Evolutionary conservation across 1,140 invertebrate species (phyloP).

Genomic region (Drosophila malerkotliana): DNA sequence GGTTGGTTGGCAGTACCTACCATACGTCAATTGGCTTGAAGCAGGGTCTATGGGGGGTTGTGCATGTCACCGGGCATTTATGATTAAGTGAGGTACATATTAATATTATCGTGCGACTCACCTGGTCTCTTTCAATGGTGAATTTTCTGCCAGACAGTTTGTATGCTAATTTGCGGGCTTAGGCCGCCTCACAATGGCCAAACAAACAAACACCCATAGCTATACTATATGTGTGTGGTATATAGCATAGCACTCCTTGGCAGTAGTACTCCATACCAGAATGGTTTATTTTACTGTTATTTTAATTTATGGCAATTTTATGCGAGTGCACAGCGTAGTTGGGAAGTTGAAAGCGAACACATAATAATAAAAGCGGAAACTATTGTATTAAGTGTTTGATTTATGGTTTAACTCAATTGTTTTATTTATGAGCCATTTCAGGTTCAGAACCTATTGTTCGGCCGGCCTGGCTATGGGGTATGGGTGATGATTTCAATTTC

Average conservation of each 20-base stretch:
- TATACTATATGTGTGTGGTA: neutral
- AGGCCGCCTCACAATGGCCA: constrained; percentile 40
- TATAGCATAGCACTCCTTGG: constrained; percentile 22
- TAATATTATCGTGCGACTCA: constrained; percentile 75
- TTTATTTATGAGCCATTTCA: constrained; percentile 73
- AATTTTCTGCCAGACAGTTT: constrained; percentile 76
- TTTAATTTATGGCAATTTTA: constrained; percentile 81
- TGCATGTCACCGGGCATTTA: constrained; percentile 76
- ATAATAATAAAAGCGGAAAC: constrained; percentile 82
- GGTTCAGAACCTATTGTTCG: constrained; percentile 30
- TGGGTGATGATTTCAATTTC: constrained; percentile 31
- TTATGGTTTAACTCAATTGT: constrained; percentile 80
- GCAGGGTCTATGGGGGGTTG: constrained; percentile 16
- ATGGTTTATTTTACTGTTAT: constrained; percentile 78
- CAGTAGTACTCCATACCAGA: constrained; percentile 8
- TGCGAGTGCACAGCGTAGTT: constrained; percentile 66
- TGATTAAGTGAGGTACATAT: constrained; percentile 76
- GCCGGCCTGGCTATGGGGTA: neutral
- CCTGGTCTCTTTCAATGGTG: constrained; percentile 56
- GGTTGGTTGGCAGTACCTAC: constrained; percentile 5
- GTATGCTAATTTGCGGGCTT: constrained; percentile 77
- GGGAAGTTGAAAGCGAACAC: constrained; percentile 62
- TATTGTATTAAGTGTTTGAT: constrained; percentile 82
- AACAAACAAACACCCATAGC: constrained; percentile 8
- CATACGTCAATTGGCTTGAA: constrained; percentile 20